Base-by-base conservation (phyloP, 2,797 vertebrate genomes). In the Pipistrellus kuhlii region DNA sequence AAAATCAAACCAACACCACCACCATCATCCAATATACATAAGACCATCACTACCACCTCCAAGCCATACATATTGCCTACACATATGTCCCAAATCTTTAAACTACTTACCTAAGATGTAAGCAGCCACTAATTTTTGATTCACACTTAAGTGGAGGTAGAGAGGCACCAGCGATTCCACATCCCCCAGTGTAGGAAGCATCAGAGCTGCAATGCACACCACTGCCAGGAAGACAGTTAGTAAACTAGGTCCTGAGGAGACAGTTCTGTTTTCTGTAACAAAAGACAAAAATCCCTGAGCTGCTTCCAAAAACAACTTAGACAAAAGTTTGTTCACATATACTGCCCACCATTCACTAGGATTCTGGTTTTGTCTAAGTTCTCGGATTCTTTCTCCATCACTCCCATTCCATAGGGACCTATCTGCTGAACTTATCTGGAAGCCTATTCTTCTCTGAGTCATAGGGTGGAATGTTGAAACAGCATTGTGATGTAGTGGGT, bases 111-210 rank as follows among this genome's bases (percentile, higher is more conserved):
- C 99, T 97, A 99, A 99, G 98, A 99, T 99, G 94, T 99, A 99
- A 99, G 99, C 99, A 99, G 99, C 99, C 98, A 99, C 99, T 98
- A 99, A 98, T 98, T 99, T 99, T 97, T 99, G 99, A 99, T 99
- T 99, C 98, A 99, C 99, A 99, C 99, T 99, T 99, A 99, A 99
- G 98, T 99, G 99, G 99, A 99, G 99, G 99, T 99, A 99, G 99
- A 99, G 98, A 99, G 99, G 99, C 99, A 99, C 99, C 97, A 99
- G 98, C 97, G 99, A 99, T 98, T 99, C 99, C 98, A 99, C 98
- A 98, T 99, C 99, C 97, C 99, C 99, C 97, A 99, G 97, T 2
- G 99, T 99, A 18, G 99, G 99, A 97, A 99, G 99, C 99, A 99
- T 99, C 92, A 99, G 99, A 97, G 99, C 99, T 46, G 98, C 99